phyloP scores from a whole-genome alignment of 2,888 invertebrate genomes.

The Apodemia zela region DNA sequence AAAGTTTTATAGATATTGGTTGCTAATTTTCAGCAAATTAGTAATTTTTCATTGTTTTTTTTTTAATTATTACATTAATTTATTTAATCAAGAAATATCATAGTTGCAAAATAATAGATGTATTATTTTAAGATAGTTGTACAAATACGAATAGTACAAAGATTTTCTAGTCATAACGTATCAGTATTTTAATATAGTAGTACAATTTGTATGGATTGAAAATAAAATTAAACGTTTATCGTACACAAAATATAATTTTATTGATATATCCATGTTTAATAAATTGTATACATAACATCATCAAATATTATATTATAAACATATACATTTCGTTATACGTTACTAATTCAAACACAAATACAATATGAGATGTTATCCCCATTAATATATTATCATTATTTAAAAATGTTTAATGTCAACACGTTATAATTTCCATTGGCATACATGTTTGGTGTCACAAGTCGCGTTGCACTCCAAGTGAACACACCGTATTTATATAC shows the following conservation, averaged over 20 bases:
- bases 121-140: neutral
- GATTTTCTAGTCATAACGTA: constrained; percentile 49
- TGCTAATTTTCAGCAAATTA: too few species aligned
- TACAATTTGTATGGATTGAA: constrained; percentile 33
- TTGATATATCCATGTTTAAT: constrained; percentile 81
- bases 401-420: constrained; percentile 64
- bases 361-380: constrained; percentile 80
- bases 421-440: constrained; percentile 57
- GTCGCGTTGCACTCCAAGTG: constrained; percentile 54
- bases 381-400: constrained; percentile 54
- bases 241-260: constrained; percentile 82
- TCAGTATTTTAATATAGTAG: constrained; percentile 16
- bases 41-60: too few species aligned
- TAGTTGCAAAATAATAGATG: neutral
- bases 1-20: too few species aligned
- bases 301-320: constrained; percentile 81
- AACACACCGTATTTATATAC: constrained; percentile 64
- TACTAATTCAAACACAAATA: constrained; percentile 78
- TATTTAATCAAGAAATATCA: neutral
- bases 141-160: constrained; percentile 62
- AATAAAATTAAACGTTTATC: constrained; percentile 65
- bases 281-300: constrained; percentile 81
- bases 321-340: constrained; percentile 80
- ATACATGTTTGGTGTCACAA: constrained; percentile 48
- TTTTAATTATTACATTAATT: neutral